Base-by-base conservation (phyloP, 2,888 invertebrate species). In the Parthenolecanium corni region DNA sequence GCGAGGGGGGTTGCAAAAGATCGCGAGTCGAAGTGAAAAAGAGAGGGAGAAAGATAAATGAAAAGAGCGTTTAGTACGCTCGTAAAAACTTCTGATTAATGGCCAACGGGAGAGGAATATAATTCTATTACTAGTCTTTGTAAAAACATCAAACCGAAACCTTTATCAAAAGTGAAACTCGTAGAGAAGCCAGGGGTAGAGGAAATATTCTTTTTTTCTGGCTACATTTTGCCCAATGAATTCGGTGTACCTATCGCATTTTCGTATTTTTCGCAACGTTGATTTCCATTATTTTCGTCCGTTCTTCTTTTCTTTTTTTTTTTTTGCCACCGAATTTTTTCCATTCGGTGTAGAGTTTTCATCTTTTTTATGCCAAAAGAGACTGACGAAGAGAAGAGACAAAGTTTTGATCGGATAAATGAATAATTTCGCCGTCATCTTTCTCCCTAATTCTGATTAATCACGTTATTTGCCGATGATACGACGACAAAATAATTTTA, bases 21-120 rank as follows among this genome's bases (percentile, higher is more conserved):
- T 4, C 5, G 31, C 31, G 31, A 31, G 31, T 31, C 1, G 31
- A 12, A 31, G 31, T 6, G 31, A 31, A 9, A 31, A 9, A 31
- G 31, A 31, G 31, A 4, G 31, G 9, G 31, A 31, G 31, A 31
- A 31, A 31, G 31, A 31, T 31, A 56, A 57, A 47, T 57, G 57
- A 46, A 38, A 58, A 47, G 38, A 56, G 58, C 58, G 58, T 58
- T 58, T 58, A 58, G 58, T 58, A 65, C 65, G 64, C 64, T 66
- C 67, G 66, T 67, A 67, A 66, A 67, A 67, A 67, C 67, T 67
- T 65, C 64, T 66, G 67, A 67, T 67, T 67, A 67, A 67, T 67
- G 67, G 64, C 57, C 64, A 64, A 65, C 67, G 64, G 64, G 67
- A 67, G 67, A 67, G 65, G 64, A 65, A 65, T 66, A 66, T 64